These are phyloP conservation scores for Sisyra nigra DNA, from an alignment of 2,888 invertebrate species.

Conservation along the genomic window DNA sequence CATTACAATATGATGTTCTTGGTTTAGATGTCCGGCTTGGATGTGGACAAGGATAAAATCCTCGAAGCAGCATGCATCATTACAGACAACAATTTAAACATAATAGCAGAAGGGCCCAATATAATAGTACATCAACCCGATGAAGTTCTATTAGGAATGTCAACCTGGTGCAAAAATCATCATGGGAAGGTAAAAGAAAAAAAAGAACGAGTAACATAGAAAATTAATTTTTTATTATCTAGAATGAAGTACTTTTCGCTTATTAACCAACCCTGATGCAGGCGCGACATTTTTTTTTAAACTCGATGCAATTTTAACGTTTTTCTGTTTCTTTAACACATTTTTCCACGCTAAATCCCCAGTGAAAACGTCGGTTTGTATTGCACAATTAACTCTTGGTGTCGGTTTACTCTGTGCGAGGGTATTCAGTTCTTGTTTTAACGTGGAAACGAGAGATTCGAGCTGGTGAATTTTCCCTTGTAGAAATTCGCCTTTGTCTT, in stretches of 20 bases:
- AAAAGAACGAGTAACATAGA: not conserved
- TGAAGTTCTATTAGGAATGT: slow-evolving; percentile 56
- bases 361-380: no score
- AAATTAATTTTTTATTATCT: not conserved
- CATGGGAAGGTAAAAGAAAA: slow-evolving; percentile 51
- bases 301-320: no score
- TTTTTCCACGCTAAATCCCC: no score
- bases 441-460: no score
- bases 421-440: no score
- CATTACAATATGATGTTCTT: no score
- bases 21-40: slow-evolving; percentile 73
- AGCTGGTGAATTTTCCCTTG: no score
- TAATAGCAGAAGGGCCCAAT: slow-evolving; percentile 58
- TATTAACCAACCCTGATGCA: not conserved
- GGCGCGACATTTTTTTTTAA: not conserved
- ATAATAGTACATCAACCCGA: slow-evolving; percentile 66
- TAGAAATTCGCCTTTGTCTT: no score
- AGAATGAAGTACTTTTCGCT: not conserved
- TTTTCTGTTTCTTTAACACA: no score
- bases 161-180: slow-evolving; percentile 65
- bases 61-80: slow-evolving; percentile 82
- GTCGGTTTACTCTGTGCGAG: no score
- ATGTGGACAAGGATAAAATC: slow-evolving; percentile 59
- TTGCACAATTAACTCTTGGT: no score
- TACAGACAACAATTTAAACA: slow-evolving; percentile 63